Evolutionary conservation across 2,797 vertebrate genomes (phyloP), one percentile per base, ranked within the genome.

Genomic region (Gadopsis marmoratus): DNA sequence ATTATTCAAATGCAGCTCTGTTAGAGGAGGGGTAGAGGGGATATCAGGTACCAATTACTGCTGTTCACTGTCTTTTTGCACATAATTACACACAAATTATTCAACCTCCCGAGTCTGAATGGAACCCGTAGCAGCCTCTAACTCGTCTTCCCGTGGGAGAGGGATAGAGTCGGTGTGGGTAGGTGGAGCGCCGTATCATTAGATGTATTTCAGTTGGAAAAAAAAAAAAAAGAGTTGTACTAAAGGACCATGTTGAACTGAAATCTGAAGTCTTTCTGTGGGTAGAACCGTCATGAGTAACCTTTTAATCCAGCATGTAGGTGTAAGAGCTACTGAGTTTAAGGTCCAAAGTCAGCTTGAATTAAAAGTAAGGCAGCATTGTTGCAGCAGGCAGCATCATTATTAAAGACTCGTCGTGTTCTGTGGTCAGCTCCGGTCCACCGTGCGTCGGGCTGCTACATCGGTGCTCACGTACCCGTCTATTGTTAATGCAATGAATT

Each of bases 1-100:
- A 89, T 84, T 81, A 85, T 82, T 88, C 82, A 82, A 83, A 88
- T 81, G 19, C 64, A 37, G 75, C 73, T 73, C 62, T 56, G 74
- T 67, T n/a, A 13, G 75, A 81, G 71, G 79, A 79, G 71, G 51
- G 50, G 63, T 81, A 51, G 71, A 69, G 35, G 60, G 73, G 87
- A 80, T 86, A 83, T 82, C 86, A 91, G 88, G 84, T 89, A 83
- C 82, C 89, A 91, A 86, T 91, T 90, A 92, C 84, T 9, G 71
- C 77, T n/a, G 73, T 67, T 79, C 64, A 62, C 62, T 63, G 62
- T 84, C 84, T 85, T 88, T 79, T 63, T 76, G 64, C 71, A 50
- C 69, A 71, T 84, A 89, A 92, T 91, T 92, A 91, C 69, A 60
- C 70, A 66, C 17, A 72, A 60, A 90, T 88, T 88, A 90, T 75